Evolutionary conservation across 2,113 vertebrate species (phyloP), one percentile per base, ranked within the genome.

Genomic region (Onychostoma macrolepis): DNA sequence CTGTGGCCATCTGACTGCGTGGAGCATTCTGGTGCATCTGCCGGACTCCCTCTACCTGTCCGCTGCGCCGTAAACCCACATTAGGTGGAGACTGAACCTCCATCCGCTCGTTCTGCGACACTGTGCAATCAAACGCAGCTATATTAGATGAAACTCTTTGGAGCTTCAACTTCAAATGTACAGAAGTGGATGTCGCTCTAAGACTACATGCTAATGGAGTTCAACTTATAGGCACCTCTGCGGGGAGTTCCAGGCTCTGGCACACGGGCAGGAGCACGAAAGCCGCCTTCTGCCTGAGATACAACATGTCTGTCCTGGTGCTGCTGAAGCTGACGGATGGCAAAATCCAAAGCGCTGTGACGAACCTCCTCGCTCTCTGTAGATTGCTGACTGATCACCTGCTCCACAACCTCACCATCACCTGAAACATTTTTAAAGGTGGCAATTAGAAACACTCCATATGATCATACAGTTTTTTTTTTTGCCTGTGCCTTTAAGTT

Each of bases 1-100:
- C 97, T 0, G 97, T 99, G 53, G 98, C 98, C 86, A 99, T 99
- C 87, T 99, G 98, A 92, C 98, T 99, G 21, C 97, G 96, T 0
- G 97, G 97, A 2, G 98, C 97, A 6, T 98, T 99, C 87, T 98
- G 97, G 90, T 99, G 98, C 98, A 98, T 98, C 89, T 99, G 98
- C 21, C 97, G 95, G 33, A 99, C 97, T 0, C 98, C 98, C 92
- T 99, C 98, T 87, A 98, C 98, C 91, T 99, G 98, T 10, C 97
- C 98, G 3, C 97, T 99, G 33, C 97, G 97, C 12, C 97, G 95
- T 80, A 99, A 92, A 11, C 97, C 98, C n/a, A 98, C 98, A 75
- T 98, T 98, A 24, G 98, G 97, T 0, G 97, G 95, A 1, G 97
- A 98, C 89, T 97, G 96, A 83, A 97, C 95, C 15, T 99, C 98